Conservation (phyloP, 1,140 invertebrate species). For the Trichogramma pretiosum region DNA sequence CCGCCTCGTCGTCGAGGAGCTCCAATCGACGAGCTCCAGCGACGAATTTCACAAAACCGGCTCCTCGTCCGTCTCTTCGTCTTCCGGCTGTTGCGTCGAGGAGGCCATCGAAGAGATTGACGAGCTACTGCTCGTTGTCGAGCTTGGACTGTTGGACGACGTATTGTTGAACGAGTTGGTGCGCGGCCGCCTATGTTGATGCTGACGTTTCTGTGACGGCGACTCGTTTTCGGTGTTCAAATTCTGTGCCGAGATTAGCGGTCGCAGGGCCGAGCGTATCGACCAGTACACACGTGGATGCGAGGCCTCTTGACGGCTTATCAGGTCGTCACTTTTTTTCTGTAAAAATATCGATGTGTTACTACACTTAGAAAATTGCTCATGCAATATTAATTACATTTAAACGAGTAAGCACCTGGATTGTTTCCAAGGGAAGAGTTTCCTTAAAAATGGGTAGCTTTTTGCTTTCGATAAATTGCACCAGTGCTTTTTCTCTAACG, state of each 20-base stretch:
- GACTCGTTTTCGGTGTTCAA: constrained; percentile 17
- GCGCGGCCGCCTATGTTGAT: constrained; percentile 27
- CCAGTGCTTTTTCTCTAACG: constrained; percentile 66
- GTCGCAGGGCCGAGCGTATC: constrained; percentile 59
- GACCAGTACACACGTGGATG: constrained; percentile 64
- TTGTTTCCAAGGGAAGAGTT: constrained; percentile 54
- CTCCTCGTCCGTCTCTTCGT: constrained; percentile 40
- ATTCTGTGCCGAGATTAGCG: constrained; percentile 50
- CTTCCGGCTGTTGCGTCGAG: no score
- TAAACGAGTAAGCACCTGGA: constrained; percentile 41
- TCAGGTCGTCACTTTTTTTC: constrained; percentile 53
- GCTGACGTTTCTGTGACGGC: constrained; percentile 20
- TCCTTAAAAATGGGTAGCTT: constrained; percentile 58
- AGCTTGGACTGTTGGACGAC: not conserved
- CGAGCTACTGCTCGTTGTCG: constrained; percentile 17
- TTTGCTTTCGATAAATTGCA: constrained; percentile 59
- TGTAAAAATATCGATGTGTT: not conserved
- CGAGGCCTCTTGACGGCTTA: constrained; percentile 66
- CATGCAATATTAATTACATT: not conserved
- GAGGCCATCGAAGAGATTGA: no score
- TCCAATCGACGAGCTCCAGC: not conserved
- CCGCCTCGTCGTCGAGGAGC: not conserved
- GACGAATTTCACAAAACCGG: constrained; percentile 33
- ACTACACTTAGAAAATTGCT: not conserved
- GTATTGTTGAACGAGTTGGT: constrained; percentile 25